phyloP scores from a whole-genome alignment of 2,113 vertebrate species.

The Hemichromis elongatus region DNA sequence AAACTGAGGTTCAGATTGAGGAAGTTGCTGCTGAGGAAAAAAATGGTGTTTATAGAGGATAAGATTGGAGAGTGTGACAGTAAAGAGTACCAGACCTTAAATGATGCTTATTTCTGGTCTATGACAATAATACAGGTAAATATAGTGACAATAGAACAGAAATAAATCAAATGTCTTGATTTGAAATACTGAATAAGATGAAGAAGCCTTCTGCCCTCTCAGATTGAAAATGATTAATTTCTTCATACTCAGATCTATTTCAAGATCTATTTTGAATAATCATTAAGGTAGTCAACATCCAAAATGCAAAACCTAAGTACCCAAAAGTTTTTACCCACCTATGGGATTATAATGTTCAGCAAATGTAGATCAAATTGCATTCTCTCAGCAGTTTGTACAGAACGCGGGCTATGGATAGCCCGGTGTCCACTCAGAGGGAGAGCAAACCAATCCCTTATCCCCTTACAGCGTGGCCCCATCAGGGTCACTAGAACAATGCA shows the following conservation, averaged over 20 bases:
- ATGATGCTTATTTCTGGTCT: neutral
- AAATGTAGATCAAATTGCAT: constrained; percentile 69
- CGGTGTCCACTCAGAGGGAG: constrained; percentile 68
- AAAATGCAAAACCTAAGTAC: neutral
- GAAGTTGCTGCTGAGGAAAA: neutral
- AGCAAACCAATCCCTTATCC: constrained; percentile 69
- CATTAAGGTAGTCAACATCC: neutral
- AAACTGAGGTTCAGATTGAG: neutral
- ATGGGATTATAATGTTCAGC: constrained; percentile 59
- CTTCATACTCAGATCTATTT: neutral
- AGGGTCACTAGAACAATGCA: constrained; percentile 66
- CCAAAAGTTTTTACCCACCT: constrained; percentile 12
- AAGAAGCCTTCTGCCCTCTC: neutral
- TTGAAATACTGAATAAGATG: neutral
- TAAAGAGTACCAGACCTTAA: neutral
- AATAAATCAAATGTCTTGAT: neutral
- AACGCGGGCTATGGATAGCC: constrained; percentile 57
- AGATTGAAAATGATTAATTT: neutral
- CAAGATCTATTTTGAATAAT: neutral
- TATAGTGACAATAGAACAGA: neutral
- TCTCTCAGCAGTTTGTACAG: constrained; percentile 60
- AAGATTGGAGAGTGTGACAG: neutral
- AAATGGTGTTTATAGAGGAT: neutral
- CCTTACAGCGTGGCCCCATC: constrained; percentile 62
- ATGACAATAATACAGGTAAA: neutral